Percentiles rank a stretch among this genome's conserved stretches.
Conservation (phyloP, 2,888 invertebrate genomes). For the Nephrocerus scutellatus region DNA sequence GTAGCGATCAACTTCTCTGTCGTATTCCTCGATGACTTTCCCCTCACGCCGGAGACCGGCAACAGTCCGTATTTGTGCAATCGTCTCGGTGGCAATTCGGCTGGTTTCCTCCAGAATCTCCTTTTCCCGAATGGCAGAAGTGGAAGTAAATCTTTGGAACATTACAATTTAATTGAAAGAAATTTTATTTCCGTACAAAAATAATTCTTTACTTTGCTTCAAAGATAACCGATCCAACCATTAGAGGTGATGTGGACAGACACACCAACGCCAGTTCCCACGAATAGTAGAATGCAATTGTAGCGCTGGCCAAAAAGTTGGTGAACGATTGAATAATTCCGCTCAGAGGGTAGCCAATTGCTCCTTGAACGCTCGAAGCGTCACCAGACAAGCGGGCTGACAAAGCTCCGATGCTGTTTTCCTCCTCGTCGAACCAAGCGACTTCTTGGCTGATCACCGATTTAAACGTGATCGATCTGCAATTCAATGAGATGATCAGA, state of each 20-base stretch:
- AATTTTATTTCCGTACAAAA: background rate
- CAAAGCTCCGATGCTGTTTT: conserved; percentile 62
- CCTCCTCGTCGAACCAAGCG: conserved; percentile 64
- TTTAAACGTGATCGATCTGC: conserved; percentile 49
- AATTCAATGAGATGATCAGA: no score
- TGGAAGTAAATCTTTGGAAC: conserved; percentile 50
- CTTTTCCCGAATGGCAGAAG: conserved; percentile 55
- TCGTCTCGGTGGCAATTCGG: conserved; percentile 66
- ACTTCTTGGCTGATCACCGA: conserved; percentile 66
- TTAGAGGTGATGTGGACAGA: conserved; percentile 58
- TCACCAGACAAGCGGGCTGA: conserved; percentile 64
- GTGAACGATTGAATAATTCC: conserved; percentile 61
- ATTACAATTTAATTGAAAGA: background rate
- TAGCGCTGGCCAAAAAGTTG: conserved; percentile 57
- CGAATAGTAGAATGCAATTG: conserved; percentile 57
- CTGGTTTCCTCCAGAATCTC: conserved; percentile 59
- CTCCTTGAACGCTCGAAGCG: conserved; percentile 65
- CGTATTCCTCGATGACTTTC: conserved; percentile 55
- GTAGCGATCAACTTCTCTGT: conserved; percentile 51
- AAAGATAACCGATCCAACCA: conserved; percentile 58
- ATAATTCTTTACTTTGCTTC: conserved; percentile 49
- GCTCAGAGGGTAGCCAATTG: conserved; percentile 63
- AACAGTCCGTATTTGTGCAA: conserved; percentile 64
- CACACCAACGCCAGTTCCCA: conserved; percentile 67
- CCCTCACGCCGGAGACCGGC: conserved; percentile 57